Base-by-base conservation (phyloP, 2,888 invertebrate species). In the Sisyra nigra region DNA sequence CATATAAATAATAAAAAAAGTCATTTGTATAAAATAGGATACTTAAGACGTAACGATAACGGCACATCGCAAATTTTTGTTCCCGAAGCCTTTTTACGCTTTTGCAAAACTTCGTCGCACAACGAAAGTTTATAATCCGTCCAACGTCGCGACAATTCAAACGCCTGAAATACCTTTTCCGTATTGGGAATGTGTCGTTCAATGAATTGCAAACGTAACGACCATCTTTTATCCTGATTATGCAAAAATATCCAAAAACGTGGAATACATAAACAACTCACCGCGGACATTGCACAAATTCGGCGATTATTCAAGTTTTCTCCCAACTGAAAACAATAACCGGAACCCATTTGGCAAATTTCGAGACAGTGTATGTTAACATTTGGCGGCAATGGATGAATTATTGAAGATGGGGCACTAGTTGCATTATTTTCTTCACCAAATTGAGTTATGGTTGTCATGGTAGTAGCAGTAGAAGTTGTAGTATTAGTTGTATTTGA, bases 171-270 rank as follows among this genome's bases (percentile, higher is more conserved):
- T 30, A 63, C 47, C 35, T 57, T 45, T 17, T 57, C 46, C 3
- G 49, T 50, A 2, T 49, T 53, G 1, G 63, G 63, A 47, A 57
- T 57, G 24, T 56, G 55, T 1, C 53, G 54, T 34, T 59, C 52
- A 46, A 65, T 51, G 44, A 58, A 61, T 3, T 56, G 44, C 45
- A 49, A 55, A 1, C 61, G 58, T n/a, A 58, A 55, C 30, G 55
- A 55, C 64, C 64, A 64, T 42, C 61, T 56, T 48, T 62, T 61
- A 2, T 57, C 59, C 14, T 56, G 54, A 50, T 63, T 63, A 46
- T 59, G 56, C 40, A 57, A 53, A 5, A 55, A 47, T 5, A 65
- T 47, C 57, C 59, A 63, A 45, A 60, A 59, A 29, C 56, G 54
- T 2, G 64, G 65, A 10, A 62, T 53, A 14, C 61, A 45, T 17